Conservation (phyloP, 2,113 vertebrate genomes). For the Phyllostomus discolor region DNA sequence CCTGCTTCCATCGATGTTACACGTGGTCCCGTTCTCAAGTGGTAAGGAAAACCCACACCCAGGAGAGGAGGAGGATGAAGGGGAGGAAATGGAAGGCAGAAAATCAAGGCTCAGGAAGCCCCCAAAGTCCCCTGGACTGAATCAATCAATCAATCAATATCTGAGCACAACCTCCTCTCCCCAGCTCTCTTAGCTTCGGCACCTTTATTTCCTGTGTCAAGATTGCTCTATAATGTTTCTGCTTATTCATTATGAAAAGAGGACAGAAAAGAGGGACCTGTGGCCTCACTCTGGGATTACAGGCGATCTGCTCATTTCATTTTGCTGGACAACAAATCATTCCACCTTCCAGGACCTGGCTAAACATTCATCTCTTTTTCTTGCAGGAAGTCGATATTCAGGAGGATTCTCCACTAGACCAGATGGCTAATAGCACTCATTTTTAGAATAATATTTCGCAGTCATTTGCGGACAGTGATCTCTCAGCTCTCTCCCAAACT, state of each 20-base stretch:
- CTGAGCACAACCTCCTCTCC: too few species aligned
- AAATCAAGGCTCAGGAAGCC: not conserved
- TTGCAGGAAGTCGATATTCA: not conserved
- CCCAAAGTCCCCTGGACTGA: not conserved
- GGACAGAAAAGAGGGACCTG: rapidly evolving
- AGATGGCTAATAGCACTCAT: not conserved
- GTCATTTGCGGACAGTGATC: not conserved
- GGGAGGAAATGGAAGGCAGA: not conserved
- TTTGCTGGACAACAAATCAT: not conserved
- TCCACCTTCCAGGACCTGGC: not conserved
- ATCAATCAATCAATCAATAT: not conserved
- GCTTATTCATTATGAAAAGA: not conserved
- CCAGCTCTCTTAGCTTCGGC: rapidly evolving
- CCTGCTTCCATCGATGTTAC: not conserved
- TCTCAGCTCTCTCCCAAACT: not conserved
- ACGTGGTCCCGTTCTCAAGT: rapidly evolving
- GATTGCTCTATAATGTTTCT: rapidly evolving
- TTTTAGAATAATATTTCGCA: not conserved
- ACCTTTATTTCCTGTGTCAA: not conserved
- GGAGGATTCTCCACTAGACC: not conserved
- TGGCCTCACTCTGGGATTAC: not conserved
- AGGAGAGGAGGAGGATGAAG: not conserved
- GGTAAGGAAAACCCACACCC: not conserved
- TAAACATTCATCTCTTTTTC: not conserved
- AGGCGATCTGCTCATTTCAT: not conserved